phyloP scores from a whole-genome alignment of 1,140 invertebrate genomes.

The Campoletis sonorensis region DNA sequence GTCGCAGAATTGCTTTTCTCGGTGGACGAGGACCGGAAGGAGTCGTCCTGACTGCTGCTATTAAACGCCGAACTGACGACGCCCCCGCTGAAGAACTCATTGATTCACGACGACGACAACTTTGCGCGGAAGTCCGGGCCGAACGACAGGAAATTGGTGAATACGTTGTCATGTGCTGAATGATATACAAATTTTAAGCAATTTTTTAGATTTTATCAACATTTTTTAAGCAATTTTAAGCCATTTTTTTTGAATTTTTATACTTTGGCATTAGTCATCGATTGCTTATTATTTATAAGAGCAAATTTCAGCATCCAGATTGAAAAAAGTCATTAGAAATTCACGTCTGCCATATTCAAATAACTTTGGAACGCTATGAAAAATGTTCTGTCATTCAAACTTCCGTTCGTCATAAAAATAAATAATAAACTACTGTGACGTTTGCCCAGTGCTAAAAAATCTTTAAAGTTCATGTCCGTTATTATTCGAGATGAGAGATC shows the following conservation, averaged over 20 bases:
- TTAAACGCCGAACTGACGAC: constrained; percentile 81
- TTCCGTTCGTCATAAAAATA: background rate
- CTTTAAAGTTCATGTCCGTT: constrained; percentile 4
- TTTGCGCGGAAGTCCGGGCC: constrained; percentile 71
- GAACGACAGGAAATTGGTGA: constrained; percentile 79
- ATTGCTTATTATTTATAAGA: too few species aligned
- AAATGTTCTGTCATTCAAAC: background rate
- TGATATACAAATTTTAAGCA: background rate
- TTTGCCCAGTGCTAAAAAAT: background rate
- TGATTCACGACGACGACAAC: constrained; percentile 79
- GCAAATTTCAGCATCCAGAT: too few species aligned
- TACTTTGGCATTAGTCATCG: too few species aligned
- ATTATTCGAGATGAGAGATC: background rate
- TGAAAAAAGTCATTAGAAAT: too few species aligned
- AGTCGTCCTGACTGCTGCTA: constrained; percentile 79
- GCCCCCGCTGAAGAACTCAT: constrained; percentile 82
- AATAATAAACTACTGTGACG: background rate
- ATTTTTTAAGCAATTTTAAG: too few species aligned
- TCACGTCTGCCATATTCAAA: too few species aligned
- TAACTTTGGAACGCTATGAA: background rate
- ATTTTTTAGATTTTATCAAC: too few species aligned
- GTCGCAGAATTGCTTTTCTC: constrained; percentile 75
- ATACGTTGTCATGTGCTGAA: constrained; percentile 79
- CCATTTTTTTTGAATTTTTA: too few species aligned
- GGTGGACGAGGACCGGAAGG: constrained; percentile 75